Base-by-base conservation (phyloP, 1,140 invertebrate genomes). In the Drosophila tsacasi region DNA sequence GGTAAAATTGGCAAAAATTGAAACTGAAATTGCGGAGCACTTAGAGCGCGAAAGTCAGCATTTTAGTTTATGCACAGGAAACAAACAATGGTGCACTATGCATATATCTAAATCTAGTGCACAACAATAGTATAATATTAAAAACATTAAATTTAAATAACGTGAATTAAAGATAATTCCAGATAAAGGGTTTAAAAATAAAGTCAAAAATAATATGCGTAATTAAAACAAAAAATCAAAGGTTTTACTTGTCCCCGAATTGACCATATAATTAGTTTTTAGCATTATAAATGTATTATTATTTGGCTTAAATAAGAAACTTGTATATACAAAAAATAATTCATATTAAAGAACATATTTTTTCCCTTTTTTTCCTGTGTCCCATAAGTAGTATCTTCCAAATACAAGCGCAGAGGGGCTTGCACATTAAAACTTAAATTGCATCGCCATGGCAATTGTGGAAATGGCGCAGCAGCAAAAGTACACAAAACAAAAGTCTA, bases 1-100 rank as follows among this genome's bases (percentile, higher is more conserved):
- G 85, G 85, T 74, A 90, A 90, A 87, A 87, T 86, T 81, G 84
- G 65, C 71, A 79, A 74, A 74, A 89, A 89, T 89, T 89, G 81
- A 90, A 90, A 89, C 79, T 83, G 64, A 89, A 89, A 89, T 85
- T 85, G 81, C 85, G 49, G 66, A 39, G 78, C 85, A 89, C 74
- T 89, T 90, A 90, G 73, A 71, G 59, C 84, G 67, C 73, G 85
- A 87, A 87, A 87, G 84, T 90, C 81, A 72, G 55, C 49, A 40
- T 49, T 46, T 37, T 47, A 55, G 54, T 25, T 39, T 32, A 23
- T 57, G 54, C 54, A 57, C 54, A 21, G 54, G 17, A 25, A 57
- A 39, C 15, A 57, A 39, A 39, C 9, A 57, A 40, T 39, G 8
- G 30, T 37, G 30, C 5, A 55, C 2, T 23, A 9, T n/a, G n/a